Base-by-base conservation (phyloP, 2,888 invertebrate genomes). In the Brachynemurus nebulosus region DNA sequence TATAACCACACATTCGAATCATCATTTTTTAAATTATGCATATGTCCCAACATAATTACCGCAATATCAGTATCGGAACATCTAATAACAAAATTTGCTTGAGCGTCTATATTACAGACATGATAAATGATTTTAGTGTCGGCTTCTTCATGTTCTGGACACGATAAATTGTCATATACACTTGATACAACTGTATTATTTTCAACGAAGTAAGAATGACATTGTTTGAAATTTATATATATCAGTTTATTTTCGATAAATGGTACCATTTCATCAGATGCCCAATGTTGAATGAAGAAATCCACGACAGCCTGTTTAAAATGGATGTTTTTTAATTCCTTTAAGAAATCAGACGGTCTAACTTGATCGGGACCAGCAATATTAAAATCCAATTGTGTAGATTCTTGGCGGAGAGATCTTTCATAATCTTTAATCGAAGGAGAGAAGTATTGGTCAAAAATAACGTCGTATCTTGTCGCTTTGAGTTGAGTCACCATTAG, bases 331-430 rank as follows among this genome's bases (percentile, higher is more conserved):
- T 50, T 53, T 16, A 56, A 35, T 44, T 51, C 52, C 48, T 53
- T 53, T 19, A 17, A 8, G 27, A 54, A 54, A 48, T 56, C 54
- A 12, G 25, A 38, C 25, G 51, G 53, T 45, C 52, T 21, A 36
- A 47, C 47, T 54, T 57, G 58, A 33, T 56, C 53, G 18, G 55
- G 52, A 3, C 49, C 54, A 47, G 52, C 37, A 40, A 56, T 55
- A 8, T 25, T 50, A 17, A 49, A 57, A 20, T 53, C 49, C 19
- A 50, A 37, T 50, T 47, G 50, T 27, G 51, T 39, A 3, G 51
- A 52, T 46, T 51, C 54, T 37, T 33, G 23, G 21, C 41, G 47
- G n/a, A 12, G 49, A 42, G 40, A 46, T 41, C 47, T 42, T 42
- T 48, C 48, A 17, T 50, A 47, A 34, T 47, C 47, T 47, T 50